Conservation (phyloP, 2,113 vertebrate species). For the Helogale parvula region DNA sequence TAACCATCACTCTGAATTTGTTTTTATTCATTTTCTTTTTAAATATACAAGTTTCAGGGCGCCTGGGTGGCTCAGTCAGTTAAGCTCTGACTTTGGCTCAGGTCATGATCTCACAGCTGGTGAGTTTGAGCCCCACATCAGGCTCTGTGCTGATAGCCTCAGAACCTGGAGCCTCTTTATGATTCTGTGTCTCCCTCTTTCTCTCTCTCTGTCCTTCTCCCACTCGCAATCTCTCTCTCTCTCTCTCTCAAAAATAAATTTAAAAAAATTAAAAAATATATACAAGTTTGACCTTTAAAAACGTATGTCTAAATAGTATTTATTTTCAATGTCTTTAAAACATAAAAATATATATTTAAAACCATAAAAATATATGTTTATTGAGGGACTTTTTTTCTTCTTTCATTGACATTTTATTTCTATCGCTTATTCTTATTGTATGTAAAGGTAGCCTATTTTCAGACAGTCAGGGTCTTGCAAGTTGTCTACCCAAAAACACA, state of each 20-base stretch:
- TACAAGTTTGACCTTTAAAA: neutral
- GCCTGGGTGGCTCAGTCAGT: too few species aligned
- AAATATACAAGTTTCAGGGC: neutral
- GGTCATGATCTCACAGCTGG: too few species aligned
- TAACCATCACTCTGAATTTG: neutral
- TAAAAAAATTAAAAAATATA: neutral
- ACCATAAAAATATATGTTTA: neutral
- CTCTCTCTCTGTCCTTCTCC: too few species aligned
- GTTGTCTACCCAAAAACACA: neutral
- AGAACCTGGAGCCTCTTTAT: too few species aligned
- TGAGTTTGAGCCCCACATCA: too few species aligned
- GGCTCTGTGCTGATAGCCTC: too few species aligned
- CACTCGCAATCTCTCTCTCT: too few species aligned
- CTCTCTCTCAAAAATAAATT: too few species aligned
- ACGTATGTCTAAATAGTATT: neutral
- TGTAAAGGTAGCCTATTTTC: neutral
- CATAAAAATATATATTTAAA: neutral
- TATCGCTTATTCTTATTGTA: neutral
- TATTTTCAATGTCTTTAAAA: neutral
- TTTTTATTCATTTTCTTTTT: neutral
- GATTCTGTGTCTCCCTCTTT: too few species aligned
- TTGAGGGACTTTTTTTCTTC: neutral
- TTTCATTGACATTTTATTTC: neutral
- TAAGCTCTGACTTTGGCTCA: too few species aligned
- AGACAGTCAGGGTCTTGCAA: neutral